Base-by-base conservation (phyloP, 2,113 vertebrate species). In the Grus americana region DNA sequence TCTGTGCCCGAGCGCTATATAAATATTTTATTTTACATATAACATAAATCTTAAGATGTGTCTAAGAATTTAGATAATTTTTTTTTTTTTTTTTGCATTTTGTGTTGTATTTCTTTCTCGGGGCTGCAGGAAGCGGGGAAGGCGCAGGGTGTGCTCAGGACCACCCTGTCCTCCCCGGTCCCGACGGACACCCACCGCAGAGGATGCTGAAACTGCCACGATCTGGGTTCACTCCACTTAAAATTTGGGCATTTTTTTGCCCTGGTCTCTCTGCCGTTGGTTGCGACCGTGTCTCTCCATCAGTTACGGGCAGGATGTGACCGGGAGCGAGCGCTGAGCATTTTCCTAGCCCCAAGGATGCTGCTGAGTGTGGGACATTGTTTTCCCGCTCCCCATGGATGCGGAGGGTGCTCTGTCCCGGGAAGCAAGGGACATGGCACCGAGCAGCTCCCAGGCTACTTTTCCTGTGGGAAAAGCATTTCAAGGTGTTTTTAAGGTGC, bases 151-250 rank as follows among this genome's bases (percentile, higher is more conserved):
- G 10, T 19, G 88, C 70, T 76, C 24, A 3, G 65, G n/a, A 40
- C 49, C 55, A 5, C 49, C 75, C 49, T 1, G 7, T 18, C 8
- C 61, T 22, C 29, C 61, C 3, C 0, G 22, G 42, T 20, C 76
- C 42, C 0, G 0, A 0, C 3, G 63, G 40, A 21, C 16, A 6
- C 58, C 15, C 66, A 17, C 44, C 10, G 1, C 0, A 0, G 32
- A 6, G 47, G 27, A 10, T 26, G 85, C 81, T 29, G 65, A 42
- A 34, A 21, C 26, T 0, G 2, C 32, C 44, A 0, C 2, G 1
- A 5, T 24, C 19, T 0, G 26, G 24, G n/a, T 11, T 38, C 0
- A 2, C 11, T 29, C 34, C 44, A 46, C 46, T 86, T 12, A 2
- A 10, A 42, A 24, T 65, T 38, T 18, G 29, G 44, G 68, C 5